Percentiles rank a stretch among this genome's conserved stretches.
phyloP scores from a whole-genome alignment of 2,797 vertebrate genomes.

The Liparis tanakae region DNA sequence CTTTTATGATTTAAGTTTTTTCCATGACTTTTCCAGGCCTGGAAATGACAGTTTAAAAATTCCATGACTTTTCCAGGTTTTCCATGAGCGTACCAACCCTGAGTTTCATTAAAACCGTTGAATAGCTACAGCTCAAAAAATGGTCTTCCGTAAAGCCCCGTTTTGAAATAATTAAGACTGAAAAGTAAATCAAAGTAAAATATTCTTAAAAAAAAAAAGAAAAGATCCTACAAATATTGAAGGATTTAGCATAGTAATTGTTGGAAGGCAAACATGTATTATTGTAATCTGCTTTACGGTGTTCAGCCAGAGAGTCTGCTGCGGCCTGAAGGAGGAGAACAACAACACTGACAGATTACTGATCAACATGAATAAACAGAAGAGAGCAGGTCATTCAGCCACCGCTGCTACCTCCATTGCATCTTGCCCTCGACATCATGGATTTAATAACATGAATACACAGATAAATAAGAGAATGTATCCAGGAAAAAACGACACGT shows the following conservation, averaged over 20 bases:
- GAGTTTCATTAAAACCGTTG: no score
- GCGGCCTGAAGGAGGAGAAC: background rate
- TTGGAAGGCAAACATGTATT: background rate
- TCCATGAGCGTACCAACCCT: no score
- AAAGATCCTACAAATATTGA: background rate
- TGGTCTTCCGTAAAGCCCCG: no score
- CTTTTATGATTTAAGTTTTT: no score
- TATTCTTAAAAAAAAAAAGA: no score
- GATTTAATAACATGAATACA: constrained; percentile 10
- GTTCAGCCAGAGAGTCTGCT: background rate
- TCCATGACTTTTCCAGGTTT: no score
- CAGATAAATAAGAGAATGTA: background rate
- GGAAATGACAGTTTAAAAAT: no score
- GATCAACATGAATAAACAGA: constrained; percentile 3
- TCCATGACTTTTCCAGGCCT: no score
- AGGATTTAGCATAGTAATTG: background rate
- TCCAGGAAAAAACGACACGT: background rate
- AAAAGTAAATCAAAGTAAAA: constrained; percentile 1
- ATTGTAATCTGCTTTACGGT: background rate
- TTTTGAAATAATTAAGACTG: background rate
- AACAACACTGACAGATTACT: background rate
- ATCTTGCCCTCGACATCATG: background rate
- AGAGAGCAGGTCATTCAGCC: background rate
- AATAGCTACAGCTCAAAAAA: no score
- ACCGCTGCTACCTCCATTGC: constrained; percentile 2